Conservation (phyloP, 2,888 invertebrate species). For the Pammene fasciana region DNA sequence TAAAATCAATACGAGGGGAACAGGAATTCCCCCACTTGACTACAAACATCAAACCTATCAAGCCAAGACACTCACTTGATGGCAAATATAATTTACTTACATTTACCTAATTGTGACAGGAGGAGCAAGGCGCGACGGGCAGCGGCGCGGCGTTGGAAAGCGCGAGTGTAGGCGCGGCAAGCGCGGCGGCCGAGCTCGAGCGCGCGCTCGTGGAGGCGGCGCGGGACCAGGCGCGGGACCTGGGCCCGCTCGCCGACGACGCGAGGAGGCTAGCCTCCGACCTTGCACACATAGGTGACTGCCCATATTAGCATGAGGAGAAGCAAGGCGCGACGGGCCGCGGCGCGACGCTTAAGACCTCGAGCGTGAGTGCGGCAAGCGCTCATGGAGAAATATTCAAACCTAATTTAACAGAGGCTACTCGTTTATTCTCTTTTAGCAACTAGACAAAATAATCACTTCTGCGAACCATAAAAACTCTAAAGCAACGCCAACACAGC, state of each 20-base stretch:
- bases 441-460: too few relatives aligned
- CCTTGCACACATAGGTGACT: constrained; percentile 80
- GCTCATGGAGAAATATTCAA: too few relatives aligned
- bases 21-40: too few relatives aligned
- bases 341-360: too few relatives aligned
- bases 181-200: constrained; percentile 93
- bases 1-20: too few relatives aligned
- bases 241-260: constrained; percentile 74
- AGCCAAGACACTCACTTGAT: too few relatives aligned
- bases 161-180: constrained; percentile 87
- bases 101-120: constrained; percentile 51
- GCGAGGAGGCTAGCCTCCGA: constrained; percentile 76
- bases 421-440: too few relatives aligned
- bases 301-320: not conserved
- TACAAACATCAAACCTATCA: too few relatives aligned
- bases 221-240: constrained; percentile 75
- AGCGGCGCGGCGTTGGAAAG: constrained; percentile 78
- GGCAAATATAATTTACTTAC: not conserved
- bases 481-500: too few relatives aligned
- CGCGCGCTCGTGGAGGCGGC: constrained; percentile 88
- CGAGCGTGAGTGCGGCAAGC: too few relatives aligned
- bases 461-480: too few relatives aligned
- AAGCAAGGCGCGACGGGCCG: not conserved
- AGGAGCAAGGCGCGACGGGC: constrained; percentile 71
- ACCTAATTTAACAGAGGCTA: too few relatives aligned